Evolutionary conservation across 23 tunicate genomes (phyloP).

Genomic region (Ascidia mentula): DNA sequence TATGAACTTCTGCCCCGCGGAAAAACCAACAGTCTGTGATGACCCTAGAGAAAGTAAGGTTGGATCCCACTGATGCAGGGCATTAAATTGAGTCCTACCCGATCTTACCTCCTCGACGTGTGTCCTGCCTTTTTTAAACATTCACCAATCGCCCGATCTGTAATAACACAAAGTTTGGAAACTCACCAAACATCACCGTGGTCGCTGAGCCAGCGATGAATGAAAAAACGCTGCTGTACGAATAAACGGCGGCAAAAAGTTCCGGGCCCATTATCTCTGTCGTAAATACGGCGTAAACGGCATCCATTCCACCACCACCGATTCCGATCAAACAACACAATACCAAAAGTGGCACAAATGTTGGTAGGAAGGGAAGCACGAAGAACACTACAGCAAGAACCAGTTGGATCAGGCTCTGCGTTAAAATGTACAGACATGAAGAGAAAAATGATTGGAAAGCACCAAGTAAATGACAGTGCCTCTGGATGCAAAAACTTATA

Average conservation of each 20-base stretch:
- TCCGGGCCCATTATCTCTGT: background rate
- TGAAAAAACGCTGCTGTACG: slow-evolving; percentile 10
- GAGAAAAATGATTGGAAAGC: too few species aligned
- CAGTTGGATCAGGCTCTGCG: background rate
- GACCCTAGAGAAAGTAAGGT: too few species aligned
- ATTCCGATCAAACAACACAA: background rate
- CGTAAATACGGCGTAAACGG: background rate
- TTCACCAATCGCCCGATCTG: background rate
- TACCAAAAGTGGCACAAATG: background rate
- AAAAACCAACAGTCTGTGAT: too few species aligned
- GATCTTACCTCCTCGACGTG: too few species aligned
- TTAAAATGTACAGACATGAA: too few species aligned
- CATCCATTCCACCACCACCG: slow-evolving; percentile 20
- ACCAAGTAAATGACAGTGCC: too few species aligned
- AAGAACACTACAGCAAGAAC: background rate
- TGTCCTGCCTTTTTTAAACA: too few species aligned
- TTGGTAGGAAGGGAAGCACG: slow-evolving; percentile 1
- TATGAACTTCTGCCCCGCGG: too few species aligned
- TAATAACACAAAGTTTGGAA: too few species aligned
- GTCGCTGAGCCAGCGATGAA: slow-evolving; percentile 2
- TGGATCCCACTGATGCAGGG: too few species aligned
- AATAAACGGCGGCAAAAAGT: background rate
- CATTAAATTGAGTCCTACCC: too few species aligned
- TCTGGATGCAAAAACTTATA: too few species aligned
- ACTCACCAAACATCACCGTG: slow-evolving; percentile 5